These are phyloP conservation scores for Pseudomyrmex dendroicus DNA, from an alignment of 1,140 invertebrate genomes.

Conservation along the genomic window DNA sequence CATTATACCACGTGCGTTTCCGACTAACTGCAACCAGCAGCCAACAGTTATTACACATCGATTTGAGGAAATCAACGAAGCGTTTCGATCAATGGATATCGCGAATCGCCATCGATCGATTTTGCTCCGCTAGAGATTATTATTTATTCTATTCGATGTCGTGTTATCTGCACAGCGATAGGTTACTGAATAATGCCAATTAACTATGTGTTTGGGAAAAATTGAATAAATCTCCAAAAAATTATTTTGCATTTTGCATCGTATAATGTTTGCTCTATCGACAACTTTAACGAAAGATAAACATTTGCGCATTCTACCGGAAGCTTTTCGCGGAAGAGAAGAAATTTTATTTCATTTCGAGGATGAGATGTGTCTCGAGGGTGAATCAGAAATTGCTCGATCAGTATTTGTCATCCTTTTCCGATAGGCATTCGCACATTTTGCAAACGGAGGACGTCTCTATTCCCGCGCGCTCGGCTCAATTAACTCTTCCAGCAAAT, in stretches of 20 bases:
- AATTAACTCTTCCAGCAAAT: constrained; percentile 69
- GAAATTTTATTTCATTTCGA: constrained; percentile 57
- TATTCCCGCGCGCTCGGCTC: constrained; percentile 13
- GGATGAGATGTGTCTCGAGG: neutral
- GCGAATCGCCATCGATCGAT: constrained; percentile 25
- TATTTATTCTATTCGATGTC: neutral
- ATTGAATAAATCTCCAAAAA: constrained; percentile 1
- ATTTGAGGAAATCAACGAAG: constrained; percentile 28
- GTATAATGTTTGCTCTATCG: constrained; percentile 30
- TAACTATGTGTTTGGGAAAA: neutral
- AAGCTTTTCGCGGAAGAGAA: constrained; percentile 27
- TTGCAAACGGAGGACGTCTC: constrained; percentile 20
- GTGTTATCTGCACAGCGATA: neutral
- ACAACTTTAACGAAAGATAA: constrained; percentile 52
- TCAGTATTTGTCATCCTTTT: constrained; percentile 65
- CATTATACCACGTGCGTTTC: constrained; percentile 33
- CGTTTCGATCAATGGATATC: constrained; percentile 23
- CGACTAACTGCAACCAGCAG: neutral
- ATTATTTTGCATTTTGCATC: neutral
- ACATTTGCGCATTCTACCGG: constrained; percentile 5
- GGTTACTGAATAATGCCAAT: neutral
- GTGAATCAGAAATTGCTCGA: constrained; percentile 67
- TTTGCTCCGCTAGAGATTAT: neutral
- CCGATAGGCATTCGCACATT: constrained; percentile 40
- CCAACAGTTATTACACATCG: constrained; percentile 4